A percentile compares a stretch with the other conserved stretches of the same genome.
These are phyloP conservation scores for Takifugu ocellatus DNA, from an alignment of 2,797 vertebrate genomes.

Conservation along the genomic window DNA sequence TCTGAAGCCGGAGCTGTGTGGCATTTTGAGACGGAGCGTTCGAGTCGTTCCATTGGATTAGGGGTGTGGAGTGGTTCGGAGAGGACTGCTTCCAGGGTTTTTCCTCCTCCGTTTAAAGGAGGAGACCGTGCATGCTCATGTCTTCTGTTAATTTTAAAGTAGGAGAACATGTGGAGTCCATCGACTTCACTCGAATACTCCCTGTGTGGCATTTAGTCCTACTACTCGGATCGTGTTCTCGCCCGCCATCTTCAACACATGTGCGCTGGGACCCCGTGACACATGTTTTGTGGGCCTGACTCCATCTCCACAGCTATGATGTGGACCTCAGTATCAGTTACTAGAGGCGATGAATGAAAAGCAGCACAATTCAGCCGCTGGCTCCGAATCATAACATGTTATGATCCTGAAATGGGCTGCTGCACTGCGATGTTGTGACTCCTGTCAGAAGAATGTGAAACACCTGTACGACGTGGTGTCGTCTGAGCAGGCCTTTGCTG, in stretches of 20 bases:
- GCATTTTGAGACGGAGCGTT: no score
- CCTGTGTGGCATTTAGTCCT: slow-evolving; percentile 58
- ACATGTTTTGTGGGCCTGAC: slow-evolving; percentile 26
- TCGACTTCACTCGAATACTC: slow-evolving; percentile 45
- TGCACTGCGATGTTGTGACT: slow-evolving; percentile 16
- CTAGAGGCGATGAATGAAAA: slow-evolving; percentile 19
- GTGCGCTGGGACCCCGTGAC: slow-evolving; percentile 28
- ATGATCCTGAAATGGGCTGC: slow-evolving; percentile 17
- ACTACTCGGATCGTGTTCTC: slow-evolving; percentile 41
- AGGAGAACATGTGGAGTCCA: slow-evolving; percentile 58
- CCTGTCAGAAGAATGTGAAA: slow-evolving; percentile 34
- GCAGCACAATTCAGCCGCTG: slow-evolving; percentile 27
- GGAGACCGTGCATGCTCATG: slow-evolving; percentile 22
- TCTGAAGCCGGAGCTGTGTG: no score
- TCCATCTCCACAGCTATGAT: neutral
- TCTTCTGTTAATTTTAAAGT: slow-evolving; percentile 52
- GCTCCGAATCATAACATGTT: slow-evolving; percentile 9
- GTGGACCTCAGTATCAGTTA: neutral
- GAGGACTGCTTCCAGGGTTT: no score
- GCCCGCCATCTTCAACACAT: slow-evolving; percentile 40
- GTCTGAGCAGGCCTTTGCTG: slow-evolving; percentile 40
- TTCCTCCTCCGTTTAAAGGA: slow-evolving; percentile 6
- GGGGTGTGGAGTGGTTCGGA: no score
- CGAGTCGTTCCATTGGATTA: no score
- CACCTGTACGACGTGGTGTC: slow-evolving; percentile 46